Evolutionary conservation across 2,888 invertebrate genomes (phyloP).

Genomic region (Callyntrura sp.): DNA sequence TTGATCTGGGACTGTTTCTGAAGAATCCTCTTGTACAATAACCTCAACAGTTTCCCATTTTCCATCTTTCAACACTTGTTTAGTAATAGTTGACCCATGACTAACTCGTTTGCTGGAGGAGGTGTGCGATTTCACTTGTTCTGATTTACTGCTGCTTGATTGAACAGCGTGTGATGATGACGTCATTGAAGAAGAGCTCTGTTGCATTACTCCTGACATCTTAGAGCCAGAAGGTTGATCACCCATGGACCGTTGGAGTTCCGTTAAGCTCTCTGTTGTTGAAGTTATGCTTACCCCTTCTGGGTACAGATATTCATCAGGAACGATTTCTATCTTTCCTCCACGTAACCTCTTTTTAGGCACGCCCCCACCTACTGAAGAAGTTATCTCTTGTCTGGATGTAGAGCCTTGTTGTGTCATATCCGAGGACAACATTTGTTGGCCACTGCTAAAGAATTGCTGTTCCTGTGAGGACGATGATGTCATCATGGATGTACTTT

Average conservation of each 20-base stretch:
- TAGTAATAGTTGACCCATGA: slow-evolving; percentile 56
- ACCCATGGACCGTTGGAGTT: slow-evolving; percentile 57
- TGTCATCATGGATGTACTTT: slow-evolving; percentile 56
- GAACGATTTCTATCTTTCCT: slow-evolving; percentile 79
- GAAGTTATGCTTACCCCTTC: slow-evolving; percentile 74
- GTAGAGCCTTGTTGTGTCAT: slow-evolving; percentile 34
- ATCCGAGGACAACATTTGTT: slow-evolving; percentile 55
- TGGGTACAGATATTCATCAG: slow-evolving; percentile 80
- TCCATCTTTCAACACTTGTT: slow-evolving; percentile 79
- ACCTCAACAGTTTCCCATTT: slow-evolving; percentile 80
- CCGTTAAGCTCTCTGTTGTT: slow-evolving; percentile 60
- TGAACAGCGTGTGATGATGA: slow-evolving; percentile 5
- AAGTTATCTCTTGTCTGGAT: slow-evolving; percentile 28
- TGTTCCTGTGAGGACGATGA: slow-evolving; percentile 63
- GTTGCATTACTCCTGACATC: background rate
- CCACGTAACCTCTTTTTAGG: slow-evolving; percentile 79
- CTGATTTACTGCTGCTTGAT: slow-evolving; percentile 56
- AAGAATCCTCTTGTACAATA: slow-evolving; percentile 58
- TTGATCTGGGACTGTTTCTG: slow-evolving; percentile 78
- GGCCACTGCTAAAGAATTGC: slow-evolving; percentile 30
- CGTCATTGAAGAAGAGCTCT: slow-evolving; percentile 9
- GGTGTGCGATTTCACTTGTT: slow-evolving; percentile 35
- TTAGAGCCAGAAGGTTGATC: background rate
- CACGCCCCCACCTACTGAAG: background rate
- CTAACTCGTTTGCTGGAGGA: slow-evolving; percentile 34